Percentiles rank a stretch among this genome's conserved stretches.
Evolutionary conservation across 2,113 vertebrate genomes (phyloP).

Genomic region (Brevimyrus niger): DNA sequence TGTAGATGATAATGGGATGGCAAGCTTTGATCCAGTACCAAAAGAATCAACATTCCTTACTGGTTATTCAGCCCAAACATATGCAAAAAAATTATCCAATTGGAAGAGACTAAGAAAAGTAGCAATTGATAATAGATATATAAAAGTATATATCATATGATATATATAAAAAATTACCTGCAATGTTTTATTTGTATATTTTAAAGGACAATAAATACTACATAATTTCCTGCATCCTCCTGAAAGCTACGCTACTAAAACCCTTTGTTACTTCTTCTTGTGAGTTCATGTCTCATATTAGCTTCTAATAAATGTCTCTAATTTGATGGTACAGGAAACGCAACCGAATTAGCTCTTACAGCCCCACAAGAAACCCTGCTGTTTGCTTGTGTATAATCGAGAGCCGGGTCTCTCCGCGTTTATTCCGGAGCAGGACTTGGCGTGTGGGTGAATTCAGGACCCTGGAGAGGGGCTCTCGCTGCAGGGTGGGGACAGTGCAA

Average conservation of each 20-base stretch:
- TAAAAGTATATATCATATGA: too few species aligned
- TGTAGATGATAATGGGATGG: not conserved
- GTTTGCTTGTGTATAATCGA: slow-evolving; percentile 16
- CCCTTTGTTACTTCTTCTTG: not conserved
- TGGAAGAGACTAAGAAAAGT: not conserved
- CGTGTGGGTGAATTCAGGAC: slow-evolving; percentile 44
- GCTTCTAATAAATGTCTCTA: slow-evolving; percentile 16
- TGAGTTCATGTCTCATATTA: not conserved
- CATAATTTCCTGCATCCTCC: not conserved
- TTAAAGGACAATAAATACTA: not conserved
- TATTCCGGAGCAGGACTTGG: slow-evolving; percentile 14
- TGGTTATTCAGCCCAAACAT: not conserved
- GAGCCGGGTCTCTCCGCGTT: slow-evolving; percentile 10
- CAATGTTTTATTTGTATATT: not conserved
- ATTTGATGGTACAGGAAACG: not conserved
- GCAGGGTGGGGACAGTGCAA: not conserved
- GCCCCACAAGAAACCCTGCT: slow-evolving; percentile 30
- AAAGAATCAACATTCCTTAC: not conserved
- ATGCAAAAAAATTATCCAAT: not conserved
- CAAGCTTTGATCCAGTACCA: not conserved
- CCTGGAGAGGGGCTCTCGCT: slow-evolving; percentile 42
- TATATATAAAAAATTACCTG: too few species aligned
- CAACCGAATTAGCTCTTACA: slow-evolving; percentile 33
- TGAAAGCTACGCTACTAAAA: not conserved
- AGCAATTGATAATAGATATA: not conserved